Evolutionary conservation across 2,797 vertebrate species (phyloP).

Genomic region (Falco berigora): DNA sequence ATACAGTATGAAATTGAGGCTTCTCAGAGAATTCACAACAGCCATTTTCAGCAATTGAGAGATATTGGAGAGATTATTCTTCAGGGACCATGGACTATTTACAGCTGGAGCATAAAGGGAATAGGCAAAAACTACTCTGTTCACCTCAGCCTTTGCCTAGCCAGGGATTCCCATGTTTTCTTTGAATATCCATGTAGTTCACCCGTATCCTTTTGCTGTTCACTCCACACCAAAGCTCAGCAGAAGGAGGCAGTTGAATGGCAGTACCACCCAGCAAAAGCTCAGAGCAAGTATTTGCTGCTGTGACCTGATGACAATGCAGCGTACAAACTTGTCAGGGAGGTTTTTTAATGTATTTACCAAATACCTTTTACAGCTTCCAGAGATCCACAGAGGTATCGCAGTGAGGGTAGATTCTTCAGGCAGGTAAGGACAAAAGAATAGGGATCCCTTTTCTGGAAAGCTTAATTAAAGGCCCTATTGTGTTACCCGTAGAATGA

Average conservation of each 20-base stretch:
- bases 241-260: neutral
- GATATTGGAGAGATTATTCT: neutral
- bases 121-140: neutral
- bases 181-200: fast-evolving
- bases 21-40: neutral
- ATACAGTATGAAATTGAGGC: neutral
- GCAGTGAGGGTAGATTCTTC: neutral
- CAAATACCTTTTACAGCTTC: neutral
- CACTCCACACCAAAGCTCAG: neutral
- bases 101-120: neutral
- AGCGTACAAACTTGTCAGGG: neutral
- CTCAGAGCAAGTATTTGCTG: neutral
- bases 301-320: neutral
- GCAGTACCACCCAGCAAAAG: fast-evolving
- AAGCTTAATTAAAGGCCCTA: neutral
- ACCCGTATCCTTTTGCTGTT: neutral
- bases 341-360: neutral
- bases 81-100: neutral
- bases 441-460: neutral
- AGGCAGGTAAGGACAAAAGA: neutral
- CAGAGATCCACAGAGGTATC: neutral
- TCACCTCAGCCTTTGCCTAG: neutral
- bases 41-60: neutral
- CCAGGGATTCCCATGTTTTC: neutral
- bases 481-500: neutral